These are phyloP conservation scores for Rhopalosiphum padi DNA, from an alignment of 1,140 invertebrate genomes.

Conservation along the genomic window DNA sequence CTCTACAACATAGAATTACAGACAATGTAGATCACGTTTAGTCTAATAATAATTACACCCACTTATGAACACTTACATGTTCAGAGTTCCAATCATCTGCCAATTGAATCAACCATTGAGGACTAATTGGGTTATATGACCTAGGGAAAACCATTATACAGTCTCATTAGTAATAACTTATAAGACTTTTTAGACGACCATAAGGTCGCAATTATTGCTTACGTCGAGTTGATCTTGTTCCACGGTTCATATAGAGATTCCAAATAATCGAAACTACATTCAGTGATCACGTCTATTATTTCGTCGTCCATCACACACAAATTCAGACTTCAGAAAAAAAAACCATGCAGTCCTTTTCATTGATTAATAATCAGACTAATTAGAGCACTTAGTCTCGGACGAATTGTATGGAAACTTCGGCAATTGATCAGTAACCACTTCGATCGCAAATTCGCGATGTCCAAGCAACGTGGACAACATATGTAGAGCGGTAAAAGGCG, in stretches of 20 bases:
- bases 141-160: background rate
- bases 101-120: slow-evolving; percentile 50
- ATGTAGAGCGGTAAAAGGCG: background rate
- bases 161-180: background rate
- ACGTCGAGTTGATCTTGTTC: slow-evolving; percentile 35
- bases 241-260: slow-evolving; percentile 48
- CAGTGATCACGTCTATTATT: slow-evolving; percentile 45
- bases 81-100: slow-evolving; percentile 54
- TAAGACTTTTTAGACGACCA: background rate
- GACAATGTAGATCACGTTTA: background rate
- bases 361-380: background rate
- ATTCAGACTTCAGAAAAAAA: background rate
- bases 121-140: slow-evolving; percentile 46
- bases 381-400: background rate
- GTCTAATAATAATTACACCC: background rate
- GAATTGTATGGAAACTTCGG: background rate
- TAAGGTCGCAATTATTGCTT: background rate
- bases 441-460: background rate
- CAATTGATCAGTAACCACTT: background rate
- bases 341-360: background rate
- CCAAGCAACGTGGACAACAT: slow-evolving; percentile 33
- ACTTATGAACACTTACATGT: slow-evolving; percentile 15
- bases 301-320: slow-evolving; percentile 45
- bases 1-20: background rate
- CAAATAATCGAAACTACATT: slow-evolving; percentile 51